phyloP scores from a whole-genome alignment of 2,888 invertebrate genomes.

The Stenchaetothrips biformis region DNA sequence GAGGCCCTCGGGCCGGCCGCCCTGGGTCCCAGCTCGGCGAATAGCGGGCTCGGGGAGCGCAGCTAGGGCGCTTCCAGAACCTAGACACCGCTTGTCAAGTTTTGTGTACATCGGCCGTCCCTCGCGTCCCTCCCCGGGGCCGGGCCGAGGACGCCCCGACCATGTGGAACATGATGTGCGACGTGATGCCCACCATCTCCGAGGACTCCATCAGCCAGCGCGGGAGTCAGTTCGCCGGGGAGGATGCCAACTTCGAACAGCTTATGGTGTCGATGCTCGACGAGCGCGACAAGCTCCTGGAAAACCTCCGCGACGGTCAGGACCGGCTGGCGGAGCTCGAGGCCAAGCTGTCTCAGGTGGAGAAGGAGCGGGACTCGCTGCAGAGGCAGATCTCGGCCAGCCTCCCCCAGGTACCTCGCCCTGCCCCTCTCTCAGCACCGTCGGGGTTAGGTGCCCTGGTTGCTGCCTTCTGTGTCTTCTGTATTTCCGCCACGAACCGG shows the following conservation, averaged over 20 bases:
- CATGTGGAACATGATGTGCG: slow-evolving; percentile 99
- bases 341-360: slow-evolving; percentile 77
- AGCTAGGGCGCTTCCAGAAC: background rate
- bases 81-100: slow-evolving; percentile 19
- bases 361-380: slow-evolving; percentile 93
- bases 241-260: slow-evolving; percentile 98
- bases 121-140: background rate
- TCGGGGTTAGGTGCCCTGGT: background rate
- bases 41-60: background rate
- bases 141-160: slow-evolving; percentile 31
- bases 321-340: slow-evolving; percentile 87
- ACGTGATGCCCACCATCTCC: slow-evolving; percentile 99
- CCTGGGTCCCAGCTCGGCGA: background rate
- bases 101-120: slow-evolving; percentile 24
- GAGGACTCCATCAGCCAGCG: slow-evolving; percentile 96
- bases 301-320: slow-evolving; percentile 91
- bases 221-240: slow-evolving; percentile 89
- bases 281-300: slow-evolving; percentile 97
- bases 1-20: background rate
- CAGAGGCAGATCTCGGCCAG: slow-evolving; percentile 93
- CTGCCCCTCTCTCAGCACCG: background rate
- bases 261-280: slow-evolving; percentile 99
- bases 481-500: no score
- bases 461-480: no score
- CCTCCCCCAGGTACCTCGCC: slow-evolving; percentile 83